phyloP scores from a whole-genome alignment of 1,140 invertebrate species.

The Pararge aegeria region DNA sequence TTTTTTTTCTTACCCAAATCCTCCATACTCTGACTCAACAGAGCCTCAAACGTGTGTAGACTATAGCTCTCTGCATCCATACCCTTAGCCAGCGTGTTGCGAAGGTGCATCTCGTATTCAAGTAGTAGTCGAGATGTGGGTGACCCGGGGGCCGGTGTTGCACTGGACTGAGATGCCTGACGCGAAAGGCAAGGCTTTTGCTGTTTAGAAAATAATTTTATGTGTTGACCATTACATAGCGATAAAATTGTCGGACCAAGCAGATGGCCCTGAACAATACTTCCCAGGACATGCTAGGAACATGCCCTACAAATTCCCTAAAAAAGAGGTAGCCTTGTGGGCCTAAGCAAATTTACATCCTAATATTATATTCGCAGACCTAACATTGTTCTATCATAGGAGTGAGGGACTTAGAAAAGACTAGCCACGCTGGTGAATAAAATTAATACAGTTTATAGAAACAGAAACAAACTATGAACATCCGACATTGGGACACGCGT shows the following conservation, averaged over 20 bases:
- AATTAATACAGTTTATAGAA: no score
- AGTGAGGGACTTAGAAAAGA: no score
- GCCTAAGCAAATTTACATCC: no score
- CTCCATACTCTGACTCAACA: constrained; percentile 96
- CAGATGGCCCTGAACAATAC: no score
- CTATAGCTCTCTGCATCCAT: constrained; percentile 97
- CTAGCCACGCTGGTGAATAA: no score
- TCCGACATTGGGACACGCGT: no score
- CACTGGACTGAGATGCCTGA: constrained; percentile 79
- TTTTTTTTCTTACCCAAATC: constrained; percentile 87
- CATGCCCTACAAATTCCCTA: no score
- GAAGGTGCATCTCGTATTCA: constrained; percentile 96
- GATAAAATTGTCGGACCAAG: neutral
- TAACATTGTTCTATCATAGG: no score
- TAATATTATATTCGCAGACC: no score
- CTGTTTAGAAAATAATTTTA: constrained; percentile 10
- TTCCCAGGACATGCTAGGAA: no score
- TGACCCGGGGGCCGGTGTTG: constrained; percentile 89
- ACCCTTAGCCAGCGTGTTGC: constrained; percentile 95
- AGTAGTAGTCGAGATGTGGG: constrained; percentile 92
- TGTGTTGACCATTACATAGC: neutral
- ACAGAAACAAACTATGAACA: no score
- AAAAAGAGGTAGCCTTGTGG: no score
- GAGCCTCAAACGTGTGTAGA: constrained; percentile 94
- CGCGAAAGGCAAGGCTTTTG: constrained; percentile 72